A percentile compares a stretch with the other conserved stretches of the same genome.
phyloP scores from a whole-genome alignment of 2,113 vertebrate genomes.

The Talpa occidentalis region DNA sequence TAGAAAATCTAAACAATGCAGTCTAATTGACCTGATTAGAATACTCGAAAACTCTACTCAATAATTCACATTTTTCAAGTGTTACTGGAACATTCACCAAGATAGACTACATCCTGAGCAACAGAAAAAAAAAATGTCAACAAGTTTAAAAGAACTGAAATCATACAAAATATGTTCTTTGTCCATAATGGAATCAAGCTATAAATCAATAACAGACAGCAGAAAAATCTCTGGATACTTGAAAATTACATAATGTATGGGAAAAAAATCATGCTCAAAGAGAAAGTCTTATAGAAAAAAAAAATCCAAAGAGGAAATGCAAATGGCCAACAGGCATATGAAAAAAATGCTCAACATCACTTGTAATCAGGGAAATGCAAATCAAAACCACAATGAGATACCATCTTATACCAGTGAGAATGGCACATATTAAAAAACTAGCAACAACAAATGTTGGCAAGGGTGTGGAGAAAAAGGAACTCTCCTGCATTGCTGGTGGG shows the following conservation, averaged over 20 bases:
- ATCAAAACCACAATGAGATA: too few species aligned
- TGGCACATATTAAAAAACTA: too few species aligned
- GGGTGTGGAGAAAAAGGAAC: too few species aligned
- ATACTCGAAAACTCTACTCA: background rate
- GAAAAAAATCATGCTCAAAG: background rate
- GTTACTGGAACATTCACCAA: background rate
- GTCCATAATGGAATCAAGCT: background rate
- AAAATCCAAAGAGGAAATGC: too few species aligned
- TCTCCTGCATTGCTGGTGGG: too few species aligned
- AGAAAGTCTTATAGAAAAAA: background rate
- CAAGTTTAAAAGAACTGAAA: background rate
- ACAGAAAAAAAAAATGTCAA: background rate
- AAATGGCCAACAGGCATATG: too few species aligned
- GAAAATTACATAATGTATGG: background rate
- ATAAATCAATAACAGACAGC: background rate
- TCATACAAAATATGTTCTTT: background rate
- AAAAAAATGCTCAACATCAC: too few species aligned
- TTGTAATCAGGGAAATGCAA: too few species aligned
- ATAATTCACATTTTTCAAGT: background rate
- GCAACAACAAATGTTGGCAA: too few species aligned
- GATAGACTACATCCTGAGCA: background rate
- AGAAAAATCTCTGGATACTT: background rate
- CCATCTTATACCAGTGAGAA: too few species aligned
- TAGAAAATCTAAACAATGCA: background rate
- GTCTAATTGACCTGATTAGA: background rate